Percentiles rank a stretch among this genome's conserved stretches.
Evolutionary conservation across 2,113 vertebrate genomes (phyloP).

Genomic region (Pardalotus punctatus): DNA sequence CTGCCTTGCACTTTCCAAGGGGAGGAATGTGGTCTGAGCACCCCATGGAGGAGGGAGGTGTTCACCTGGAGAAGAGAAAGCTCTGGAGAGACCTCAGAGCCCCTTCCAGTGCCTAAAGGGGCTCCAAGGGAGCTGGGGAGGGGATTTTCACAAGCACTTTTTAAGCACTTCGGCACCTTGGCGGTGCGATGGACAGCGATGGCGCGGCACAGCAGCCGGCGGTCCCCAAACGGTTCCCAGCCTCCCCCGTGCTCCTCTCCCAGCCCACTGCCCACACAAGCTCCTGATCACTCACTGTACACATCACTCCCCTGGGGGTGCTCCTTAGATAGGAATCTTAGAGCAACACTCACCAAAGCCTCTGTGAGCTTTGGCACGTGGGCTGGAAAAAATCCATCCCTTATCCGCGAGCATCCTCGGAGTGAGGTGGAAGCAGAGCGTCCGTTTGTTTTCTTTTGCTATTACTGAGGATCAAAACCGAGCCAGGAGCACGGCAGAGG

Average conservation of each 20-base stretch:
- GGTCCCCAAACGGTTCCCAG: too few relatives aligned
- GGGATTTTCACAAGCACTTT: not conserved
- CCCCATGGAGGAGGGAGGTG: accelerated
- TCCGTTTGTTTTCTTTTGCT: not conserved
- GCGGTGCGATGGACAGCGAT: not conserved
- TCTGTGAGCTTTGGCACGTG: not conserved
- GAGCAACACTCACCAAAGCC: not conserved
- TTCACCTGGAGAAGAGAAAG: not conserved
- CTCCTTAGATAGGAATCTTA: not conserved
- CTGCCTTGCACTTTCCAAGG: not conserved
- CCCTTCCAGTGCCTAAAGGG: not conserved
- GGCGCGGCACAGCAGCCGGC: accelerated
- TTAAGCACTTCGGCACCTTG: accelerated
- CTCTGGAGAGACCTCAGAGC: not conserved
- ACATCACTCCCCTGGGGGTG: not conserved
- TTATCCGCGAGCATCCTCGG: not conserved
- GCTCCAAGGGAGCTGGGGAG: not conserved
- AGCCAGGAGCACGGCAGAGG: not conserved
- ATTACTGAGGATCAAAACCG: not conserved
- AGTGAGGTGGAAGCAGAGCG: not conserved
- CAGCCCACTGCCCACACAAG: not conserved
- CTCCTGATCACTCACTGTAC: not conserved
- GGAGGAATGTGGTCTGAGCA: not conserved
- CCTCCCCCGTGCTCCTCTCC: not conserved
- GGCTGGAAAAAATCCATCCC: not conserved